Evolutionary conservation across 2,888 invertebrate species (phyloP).

Genomic region (Dione juno): DNA sequence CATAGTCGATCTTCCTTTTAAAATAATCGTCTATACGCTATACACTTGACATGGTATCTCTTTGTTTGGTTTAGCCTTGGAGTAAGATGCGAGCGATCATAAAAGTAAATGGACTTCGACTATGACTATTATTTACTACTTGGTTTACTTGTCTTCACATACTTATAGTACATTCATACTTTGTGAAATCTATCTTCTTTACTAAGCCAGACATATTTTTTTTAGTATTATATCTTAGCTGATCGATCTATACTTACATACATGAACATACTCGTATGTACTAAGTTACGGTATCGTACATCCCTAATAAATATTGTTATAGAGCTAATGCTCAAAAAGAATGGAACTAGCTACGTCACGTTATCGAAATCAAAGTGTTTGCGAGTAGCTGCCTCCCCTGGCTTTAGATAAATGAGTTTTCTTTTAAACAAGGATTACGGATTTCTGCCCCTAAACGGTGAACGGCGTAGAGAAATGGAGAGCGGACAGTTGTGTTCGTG

Average conservation of each 20-base stretch:
- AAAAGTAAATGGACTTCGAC: too few species aligned
- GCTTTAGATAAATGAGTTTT: conserved; percentile 62
- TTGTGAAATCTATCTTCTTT: too few species aligned
- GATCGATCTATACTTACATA: too few species aligned
- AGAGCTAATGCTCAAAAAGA: background rate
- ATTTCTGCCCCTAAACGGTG: conserved; percentile 39
- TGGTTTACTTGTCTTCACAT: background rate
- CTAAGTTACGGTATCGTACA: background rate
- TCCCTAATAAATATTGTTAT: background rate
- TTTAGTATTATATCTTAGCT: too few species aligned
- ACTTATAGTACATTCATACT: background rate
- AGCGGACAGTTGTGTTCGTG: conserved; percentile 44
- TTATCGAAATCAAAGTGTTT: conserved; percentile 25
- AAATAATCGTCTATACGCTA: background rate
- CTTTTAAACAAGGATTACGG: conserved; percentile 66
- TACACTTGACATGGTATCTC: background rate
- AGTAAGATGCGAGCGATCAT: background rate
- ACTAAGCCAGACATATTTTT: too few species aligned
- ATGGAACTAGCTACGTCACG: conserved; percentile 22
- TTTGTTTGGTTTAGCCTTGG: background rate
- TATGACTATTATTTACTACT: background rate
- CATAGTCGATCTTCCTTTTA: conserved; percentile 2
- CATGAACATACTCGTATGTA: too few species aligned
- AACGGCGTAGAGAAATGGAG: conserved; percentile 47
- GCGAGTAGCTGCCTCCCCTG: conserved; percentile 13